Conservation (phyloP, 2,113 vertebrate species). For the Oncorhynchus masou region DNA sequence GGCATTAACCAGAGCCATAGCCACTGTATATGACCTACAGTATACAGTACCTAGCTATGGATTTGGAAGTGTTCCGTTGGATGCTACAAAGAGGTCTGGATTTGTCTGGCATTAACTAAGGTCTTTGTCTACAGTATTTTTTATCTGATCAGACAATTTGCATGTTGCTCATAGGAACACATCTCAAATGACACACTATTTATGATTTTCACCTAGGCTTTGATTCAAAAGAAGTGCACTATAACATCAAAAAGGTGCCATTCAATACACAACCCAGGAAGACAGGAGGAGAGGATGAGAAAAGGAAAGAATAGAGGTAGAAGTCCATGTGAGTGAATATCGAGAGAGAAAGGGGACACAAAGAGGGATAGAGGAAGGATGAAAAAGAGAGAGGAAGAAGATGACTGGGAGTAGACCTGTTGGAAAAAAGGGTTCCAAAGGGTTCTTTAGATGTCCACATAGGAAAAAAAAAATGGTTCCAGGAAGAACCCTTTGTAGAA, state of each 20-base stretch:
- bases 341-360: neutral
- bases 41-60: neutral
- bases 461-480: neutral
- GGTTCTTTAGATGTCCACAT: no score
- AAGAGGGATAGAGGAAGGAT: neutral
- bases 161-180: neutral
- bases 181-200: no score
- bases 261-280: no score
- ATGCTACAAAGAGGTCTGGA: neutral
- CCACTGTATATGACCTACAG: conserved; percentile 13
- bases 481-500: no score
- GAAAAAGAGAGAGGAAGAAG: conserved; percentile 17
- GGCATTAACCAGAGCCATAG: neutral
- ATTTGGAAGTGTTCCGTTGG: neutral
- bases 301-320: neutral
- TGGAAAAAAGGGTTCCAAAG: neutral
- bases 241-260: no score
- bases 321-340: neutral
- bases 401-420: conserved; percentile 28
- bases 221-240: neutral
- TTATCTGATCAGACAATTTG: neutral
- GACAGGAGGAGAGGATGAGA: neutral
- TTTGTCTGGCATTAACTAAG: neutral
- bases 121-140: neutral
- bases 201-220: neutral